Evolutionary conservation across 2,113 vertebrate species (phyloP).

Genomic region (Aegithalos caudatus): DNA sequence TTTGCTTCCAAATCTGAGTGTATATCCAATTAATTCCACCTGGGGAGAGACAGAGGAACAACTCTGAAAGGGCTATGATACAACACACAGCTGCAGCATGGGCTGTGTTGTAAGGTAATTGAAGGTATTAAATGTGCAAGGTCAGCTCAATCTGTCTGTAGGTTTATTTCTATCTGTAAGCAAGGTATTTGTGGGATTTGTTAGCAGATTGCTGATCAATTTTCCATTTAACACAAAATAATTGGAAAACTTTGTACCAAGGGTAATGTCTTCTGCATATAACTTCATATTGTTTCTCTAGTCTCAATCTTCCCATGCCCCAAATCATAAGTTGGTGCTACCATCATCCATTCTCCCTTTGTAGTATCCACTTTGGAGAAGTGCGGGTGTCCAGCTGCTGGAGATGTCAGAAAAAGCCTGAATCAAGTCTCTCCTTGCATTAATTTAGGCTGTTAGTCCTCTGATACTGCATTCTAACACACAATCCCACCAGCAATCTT

Average conservation of each 20-base stretch:
- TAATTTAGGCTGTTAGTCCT: neutral
- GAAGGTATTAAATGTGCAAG: neutral
- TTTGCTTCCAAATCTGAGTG: neutral
- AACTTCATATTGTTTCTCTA: neutral
- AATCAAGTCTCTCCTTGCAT: neutral
- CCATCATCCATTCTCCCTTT: neutral
- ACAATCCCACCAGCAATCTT: neutral
- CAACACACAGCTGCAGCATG: neutral
- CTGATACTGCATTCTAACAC: neutral
- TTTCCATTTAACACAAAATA: neutral
- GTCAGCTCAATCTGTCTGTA: neutral
- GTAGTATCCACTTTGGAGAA: neutral
- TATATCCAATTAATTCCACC: neutral
- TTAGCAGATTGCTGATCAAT: neutral
- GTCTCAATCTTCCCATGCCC: neutral
- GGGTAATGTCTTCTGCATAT: neutral
- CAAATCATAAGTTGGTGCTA: neutral
- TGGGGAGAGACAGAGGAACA: neutral
- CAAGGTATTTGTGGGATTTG: neutral
- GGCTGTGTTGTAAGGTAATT: neutral
- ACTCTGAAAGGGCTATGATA: neutral
- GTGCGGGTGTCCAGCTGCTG: neutral
- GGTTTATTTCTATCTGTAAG: neutral
- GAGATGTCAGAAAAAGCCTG: neutral
- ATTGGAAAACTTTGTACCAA: neutral